Base-by-base conservation (phyloP, 2,113 vertebrate genomes). In the Trogon surrucura region DNA sequence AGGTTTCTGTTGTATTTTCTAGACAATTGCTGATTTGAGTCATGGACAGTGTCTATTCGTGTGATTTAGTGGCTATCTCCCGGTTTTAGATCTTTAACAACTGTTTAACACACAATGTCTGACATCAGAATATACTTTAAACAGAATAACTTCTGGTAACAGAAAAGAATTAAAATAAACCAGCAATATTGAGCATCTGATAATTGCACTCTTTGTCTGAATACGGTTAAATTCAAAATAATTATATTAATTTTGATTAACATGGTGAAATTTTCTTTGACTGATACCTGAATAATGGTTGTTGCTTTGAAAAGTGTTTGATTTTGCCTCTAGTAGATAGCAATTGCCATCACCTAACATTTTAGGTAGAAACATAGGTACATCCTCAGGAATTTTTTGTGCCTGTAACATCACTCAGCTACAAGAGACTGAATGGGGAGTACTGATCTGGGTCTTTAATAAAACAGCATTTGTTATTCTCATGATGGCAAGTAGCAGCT, bases 401-500 rank as follows among this genome's bases (percentile, higher is more conserved):
- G 85, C 22, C 65, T 45, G 4, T 38, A 36, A 44, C 2, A n/a
- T 41, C 70, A 41, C 23, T 73, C 13, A 38, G 26, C 30, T 53
- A 41, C 41, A 61, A 29, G 0, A 61, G 56, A 13, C 34, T 70
- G 26, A 73, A 72, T 18, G 29, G 34, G 20, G 36, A 61, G 29
- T 15, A 26, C 4, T 29, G 21, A 25, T 0, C 0, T 2, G 25
- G 11, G 34, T 57, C 47, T 18, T 86, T 17, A 54, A 19, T 10
- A 87, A 89, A 93, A 77, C 11, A 9, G 26, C 57, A 50, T 12
- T 78, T 61, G 29, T 75, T 66, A 58, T 18, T 54, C 6, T 80
- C n/a, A 8, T 5, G 36, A 32, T 32, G 36, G n/a, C 56, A 74
- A 50, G n/a, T 3, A 90, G 32, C 10, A 87, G 27, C 20, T 71